Evolutionary conservation across 1,140 invertebrate genomes (phyloP).

Genomic region (Melitaea cinxia): DNA sequence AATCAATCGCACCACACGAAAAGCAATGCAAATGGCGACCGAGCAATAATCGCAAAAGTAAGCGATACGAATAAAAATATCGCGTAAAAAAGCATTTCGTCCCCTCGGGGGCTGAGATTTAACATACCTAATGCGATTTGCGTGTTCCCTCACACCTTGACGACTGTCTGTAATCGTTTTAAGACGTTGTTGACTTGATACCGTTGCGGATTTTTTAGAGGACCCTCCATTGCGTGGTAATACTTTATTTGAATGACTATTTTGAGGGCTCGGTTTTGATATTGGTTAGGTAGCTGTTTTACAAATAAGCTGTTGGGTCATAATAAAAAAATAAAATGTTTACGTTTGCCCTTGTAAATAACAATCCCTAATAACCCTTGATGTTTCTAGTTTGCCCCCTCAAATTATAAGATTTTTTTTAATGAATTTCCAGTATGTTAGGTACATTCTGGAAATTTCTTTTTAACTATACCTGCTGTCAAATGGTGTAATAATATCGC

Average conservation of each 20-base stretch:
- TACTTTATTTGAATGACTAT: constrained; percentile 16
- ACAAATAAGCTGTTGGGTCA: background rate
- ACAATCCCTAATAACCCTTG: too few relatives aligned
- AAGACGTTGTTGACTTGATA: constrained; percentile 69
- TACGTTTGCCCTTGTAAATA: too few relatives aligned
- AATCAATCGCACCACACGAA: constrained; percentile 19
- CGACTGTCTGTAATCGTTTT: constrained; percentile 70
- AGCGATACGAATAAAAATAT: constrained; percentile 78
- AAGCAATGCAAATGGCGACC: constrained; percentile 68
- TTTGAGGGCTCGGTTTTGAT: background rate
- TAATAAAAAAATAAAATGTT: too few relatives aligned
- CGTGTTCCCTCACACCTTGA: constrained; percentile 71
- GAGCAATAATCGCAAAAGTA: constrained; percentile 77
- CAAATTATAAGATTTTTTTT: too few relatives aligned
- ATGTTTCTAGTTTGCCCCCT: too few relatives aligned
- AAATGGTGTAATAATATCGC: too few relatives aligned
- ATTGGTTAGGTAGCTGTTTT: background rate
- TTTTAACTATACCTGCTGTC: too few relatives aligned
- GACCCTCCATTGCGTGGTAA: constrained; percentile 9
- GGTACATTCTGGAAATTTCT: too few relatives aligned
- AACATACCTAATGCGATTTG: constrained; percentile 80
- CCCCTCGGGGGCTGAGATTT: constrained; percentile 63
- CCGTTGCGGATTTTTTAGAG: constrained; percentile 29
- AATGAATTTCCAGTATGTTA: too few relatives aligned
- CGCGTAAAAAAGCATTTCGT: constrained; percentile 53